phyloP scores from a whole-genome alignment of 2,888 invertebrate species.

The Diaperis boleti region DNA sequence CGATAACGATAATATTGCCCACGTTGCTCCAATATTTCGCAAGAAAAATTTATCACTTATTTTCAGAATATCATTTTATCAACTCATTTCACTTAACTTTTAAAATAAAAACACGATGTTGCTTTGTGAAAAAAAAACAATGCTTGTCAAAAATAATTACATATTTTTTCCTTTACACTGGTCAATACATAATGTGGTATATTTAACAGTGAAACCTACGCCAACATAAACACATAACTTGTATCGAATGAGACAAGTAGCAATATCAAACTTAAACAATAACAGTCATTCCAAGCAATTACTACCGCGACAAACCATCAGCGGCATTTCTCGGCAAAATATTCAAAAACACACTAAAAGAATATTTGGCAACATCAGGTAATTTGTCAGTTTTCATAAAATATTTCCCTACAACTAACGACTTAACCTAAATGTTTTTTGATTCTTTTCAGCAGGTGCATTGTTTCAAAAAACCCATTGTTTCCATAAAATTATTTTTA shows the following conservation, averaged over 20 bases:
- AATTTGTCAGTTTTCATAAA: constrained; percentile 44
- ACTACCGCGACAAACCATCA: constrained; percentile 31
- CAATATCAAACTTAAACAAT: constrained; percentile 46
- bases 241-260: constrained; percentile 45
- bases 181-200: constrained; percentile 46
- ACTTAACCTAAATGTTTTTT: constrained; percentile 34
- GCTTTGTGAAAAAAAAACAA: constrained; percentile 9
- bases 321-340: constrained; percentile 40
- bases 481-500: constrained; percentile 33
- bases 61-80: no score
- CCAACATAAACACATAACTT: constrained; percentile 51
- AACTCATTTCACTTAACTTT: background rate
- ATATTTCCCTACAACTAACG: constrained; percentile 25
- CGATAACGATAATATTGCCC: no score
- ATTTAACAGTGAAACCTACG: constrained; percentile 42
- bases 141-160: constrained; percentile 25
- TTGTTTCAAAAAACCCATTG: constrained; percentile 34
- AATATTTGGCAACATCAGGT: constrained; percentile 44
- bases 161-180: constrained; percentile 17
- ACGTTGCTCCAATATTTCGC: no score
- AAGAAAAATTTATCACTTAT: no score
- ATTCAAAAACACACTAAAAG: constrained; percentile 44
- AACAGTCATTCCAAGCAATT: constrained; percentile 44
- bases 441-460: constrained; percentile 34
- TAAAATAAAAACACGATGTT: background rate